phyloP scores from a whole-genome alignment of 2,888 invertebrate species.

The Osedax frankpressi region DNA sequence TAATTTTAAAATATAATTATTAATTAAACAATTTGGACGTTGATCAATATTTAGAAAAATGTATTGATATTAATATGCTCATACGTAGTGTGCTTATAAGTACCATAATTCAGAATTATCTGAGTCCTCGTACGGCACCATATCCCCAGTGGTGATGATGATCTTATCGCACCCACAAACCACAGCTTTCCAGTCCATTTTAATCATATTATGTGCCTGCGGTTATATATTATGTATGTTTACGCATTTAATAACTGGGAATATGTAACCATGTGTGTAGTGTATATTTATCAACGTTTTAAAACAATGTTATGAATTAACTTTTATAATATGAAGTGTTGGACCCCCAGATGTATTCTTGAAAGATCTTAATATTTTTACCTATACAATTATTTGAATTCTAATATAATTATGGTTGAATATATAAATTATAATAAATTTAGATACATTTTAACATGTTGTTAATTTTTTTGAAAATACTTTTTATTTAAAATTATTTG shows the following conservation, averaged over 20 bases:
- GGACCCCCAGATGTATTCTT: neutral
- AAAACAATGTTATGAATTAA: too few species aligned
- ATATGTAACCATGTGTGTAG: too few species aligned
- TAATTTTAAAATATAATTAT: too few species aligned
- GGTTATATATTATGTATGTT: neutral
- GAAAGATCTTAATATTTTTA: neutral
- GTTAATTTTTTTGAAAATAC: neutral
- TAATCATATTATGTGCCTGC: neutral
- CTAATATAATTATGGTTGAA: neutral
- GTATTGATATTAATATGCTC: too few species aligned
- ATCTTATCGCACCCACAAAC: neutral
- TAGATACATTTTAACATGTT: neutral
- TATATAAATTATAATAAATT: neutral
- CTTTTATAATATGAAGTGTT: neutral
- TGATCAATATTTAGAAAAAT: too few species aligned
- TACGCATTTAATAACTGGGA: too few species aligned
- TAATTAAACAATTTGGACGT: too few species aligned
- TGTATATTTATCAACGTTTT: too few species aligned
- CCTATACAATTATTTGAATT: neutral
- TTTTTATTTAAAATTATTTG: neutral
- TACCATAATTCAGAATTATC: neutral
- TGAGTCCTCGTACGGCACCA: neutral
- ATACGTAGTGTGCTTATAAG: too few species aligned
- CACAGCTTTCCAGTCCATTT: neutral
- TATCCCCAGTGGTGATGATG: neutral